A percentile compares a stretch with the other conserved stretches of the same genome.
Conservation (phyloP, 2,888 invertebrate species). For the Leptodirus hochenwartii region DNA sequence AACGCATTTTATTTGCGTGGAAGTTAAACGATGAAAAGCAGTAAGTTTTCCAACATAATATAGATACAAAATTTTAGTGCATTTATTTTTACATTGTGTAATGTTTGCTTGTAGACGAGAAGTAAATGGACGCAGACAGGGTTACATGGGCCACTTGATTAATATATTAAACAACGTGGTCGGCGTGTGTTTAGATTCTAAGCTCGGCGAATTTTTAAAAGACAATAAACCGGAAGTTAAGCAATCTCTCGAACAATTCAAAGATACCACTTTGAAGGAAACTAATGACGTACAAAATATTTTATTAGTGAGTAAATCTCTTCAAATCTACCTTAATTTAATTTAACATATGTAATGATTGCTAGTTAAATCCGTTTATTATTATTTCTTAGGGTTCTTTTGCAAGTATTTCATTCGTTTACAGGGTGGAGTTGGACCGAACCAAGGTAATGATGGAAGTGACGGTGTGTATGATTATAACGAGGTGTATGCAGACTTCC, state of each 20-base stretch:
- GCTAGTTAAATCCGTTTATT: not conserved
- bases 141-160: slow-evolving; percentile 49
- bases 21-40: slow-evolving; percentile 58
- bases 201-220: slow-evolving; percentile 34
- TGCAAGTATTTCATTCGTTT: slow-evolving; percentile 9
- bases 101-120: slow-evolving; percentile 24
- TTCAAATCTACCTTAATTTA: not conserved
- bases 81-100: slow-evolving; percentile 2
- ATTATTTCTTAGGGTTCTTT: not conserved
- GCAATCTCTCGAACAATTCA: slow-evolving; percentile 23
- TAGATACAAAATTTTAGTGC: slow-evolving; percentile 9
- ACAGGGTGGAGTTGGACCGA: slow-evolving; percentile 27
- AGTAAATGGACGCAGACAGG: slow-evolving; percentile 35
- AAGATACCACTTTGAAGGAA: slow-evolving; percentile 21
- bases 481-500: slow-evolving; percentile 40
- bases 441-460: slow-evolving; percentile 31
- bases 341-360: slow-evolving; percentile 4
- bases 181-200: slow-evolving; percentile 32
- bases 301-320: slow-evolving; percentile 20
- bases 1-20: slow-evolving; percentile 66
- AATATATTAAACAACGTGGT: slow-evolving; percentile 39
- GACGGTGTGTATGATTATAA: slow-evolving; percentile 23
- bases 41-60: slow-evolving; percentile 41
- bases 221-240: slow-evolving; percentile 32
- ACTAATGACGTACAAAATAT: slow-evolving; percentile 22